Evolutionary conservation across 2,113 vertebrate genomes (phyloP).

Genomic region (Bambusicola thoracicus): DNA sequence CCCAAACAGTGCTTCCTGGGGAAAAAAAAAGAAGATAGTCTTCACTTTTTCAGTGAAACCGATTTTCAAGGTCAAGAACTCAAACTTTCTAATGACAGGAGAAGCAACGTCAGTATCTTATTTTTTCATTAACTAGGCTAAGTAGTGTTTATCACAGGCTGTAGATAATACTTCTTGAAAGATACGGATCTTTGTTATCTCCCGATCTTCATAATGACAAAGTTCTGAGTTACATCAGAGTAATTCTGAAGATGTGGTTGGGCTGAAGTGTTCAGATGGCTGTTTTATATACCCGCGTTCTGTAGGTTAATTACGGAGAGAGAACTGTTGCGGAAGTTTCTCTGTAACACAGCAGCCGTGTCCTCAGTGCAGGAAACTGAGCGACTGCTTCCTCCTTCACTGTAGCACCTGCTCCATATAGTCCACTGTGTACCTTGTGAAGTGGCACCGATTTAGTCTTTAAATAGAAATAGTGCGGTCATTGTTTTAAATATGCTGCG

Average conservation of each 20-base stretch:
- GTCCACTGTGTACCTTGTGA: neutral
- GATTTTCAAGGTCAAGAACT: neutral
- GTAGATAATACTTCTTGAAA: neutral
- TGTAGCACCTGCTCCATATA: neutral
- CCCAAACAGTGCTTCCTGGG: neutral
- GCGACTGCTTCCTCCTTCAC: neutral
- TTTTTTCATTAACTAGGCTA: neutral
- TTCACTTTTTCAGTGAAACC: neutral
- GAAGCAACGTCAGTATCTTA: neutral
- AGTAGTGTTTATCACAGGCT: neutral
- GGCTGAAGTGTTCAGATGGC: neutral
- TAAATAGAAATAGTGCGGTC: neutral
- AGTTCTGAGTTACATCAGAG: neutral
- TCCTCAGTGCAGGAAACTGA: neutral
- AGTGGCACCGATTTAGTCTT: neutral
- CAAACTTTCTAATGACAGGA: neutral
- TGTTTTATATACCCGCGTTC: neutral
- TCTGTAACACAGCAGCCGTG: accelerated
- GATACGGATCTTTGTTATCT: neutral
- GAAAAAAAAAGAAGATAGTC: neutral
- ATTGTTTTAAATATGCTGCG: neutral
- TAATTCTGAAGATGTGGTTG: neutral
- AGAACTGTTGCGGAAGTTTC: neutral
- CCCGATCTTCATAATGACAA: neutral
- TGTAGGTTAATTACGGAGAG: neutral